Percentiles rank a stretch among this genome's conserved stretches.
Evolutionary conservation across 2,113 vertebrate species (phyloP).

Genomic region (Alligator sinensis): DNA sequence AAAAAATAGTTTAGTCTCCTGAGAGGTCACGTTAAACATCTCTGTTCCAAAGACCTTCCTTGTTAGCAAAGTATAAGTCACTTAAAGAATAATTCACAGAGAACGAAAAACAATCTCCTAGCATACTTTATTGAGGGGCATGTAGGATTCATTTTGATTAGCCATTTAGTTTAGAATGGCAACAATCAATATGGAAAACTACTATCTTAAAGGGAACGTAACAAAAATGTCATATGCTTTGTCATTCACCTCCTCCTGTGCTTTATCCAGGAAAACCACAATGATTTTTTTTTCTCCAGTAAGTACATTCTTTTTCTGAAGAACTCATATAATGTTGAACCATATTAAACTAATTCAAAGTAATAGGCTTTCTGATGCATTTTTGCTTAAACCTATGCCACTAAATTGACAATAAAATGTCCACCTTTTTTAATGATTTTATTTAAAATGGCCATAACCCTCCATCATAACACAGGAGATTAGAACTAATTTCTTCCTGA

Average conservation of each 20-base stretch:
- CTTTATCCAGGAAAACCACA: conserved; percentile 2
- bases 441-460: conserved; percentile 28
- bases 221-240: neutral
- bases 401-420: conserved; percentile 41
- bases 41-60: neutral
- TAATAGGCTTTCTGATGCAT: neutral
- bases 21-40: neutral
- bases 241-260: neutral
- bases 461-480: conserved; percentile 18
- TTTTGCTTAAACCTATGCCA: conserved; percentile 37
- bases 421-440: conserved; percentile 14
- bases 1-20: neutral
- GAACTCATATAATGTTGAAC: conserved; percentile 32
- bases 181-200: neutral
- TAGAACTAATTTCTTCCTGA: conserved; percentile 52
- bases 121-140: neutral
- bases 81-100: neutral
- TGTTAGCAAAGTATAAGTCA: neutral
- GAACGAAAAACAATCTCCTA: neutral
- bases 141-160: neutral
- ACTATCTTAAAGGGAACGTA: neutral
- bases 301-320: conserved; percentile 23
- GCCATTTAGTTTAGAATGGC: neutral
- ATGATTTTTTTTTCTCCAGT: neutral
- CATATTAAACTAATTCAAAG: conserved; percentile 42